Conservation (phyloP, 2,888 invertebrate species). For the Xestia ashworthii region DNA sequence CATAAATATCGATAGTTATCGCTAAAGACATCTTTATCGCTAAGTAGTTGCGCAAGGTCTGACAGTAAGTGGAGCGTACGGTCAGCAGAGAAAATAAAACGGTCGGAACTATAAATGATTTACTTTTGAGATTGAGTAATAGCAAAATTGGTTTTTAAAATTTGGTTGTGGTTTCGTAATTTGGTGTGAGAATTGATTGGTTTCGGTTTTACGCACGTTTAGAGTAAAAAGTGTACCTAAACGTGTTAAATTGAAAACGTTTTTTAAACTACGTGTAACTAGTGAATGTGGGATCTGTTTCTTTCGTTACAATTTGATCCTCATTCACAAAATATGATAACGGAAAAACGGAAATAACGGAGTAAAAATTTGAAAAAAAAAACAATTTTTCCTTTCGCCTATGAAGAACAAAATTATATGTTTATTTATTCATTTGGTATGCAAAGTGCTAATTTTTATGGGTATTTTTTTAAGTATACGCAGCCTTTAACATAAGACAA, state of each 20-base stretch:
- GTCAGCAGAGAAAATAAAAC: conserved; percentile 66
- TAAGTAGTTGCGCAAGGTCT: conserved; percentile 64
- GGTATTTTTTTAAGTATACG: too few relatives aligned
- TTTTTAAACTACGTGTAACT: background rate
- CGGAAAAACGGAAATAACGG: too few relatives aligned
- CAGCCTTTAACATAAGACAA: too few relatives aligned
- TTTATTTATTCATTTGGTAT: too few relatives aligned
- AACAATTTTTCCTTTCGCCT: background rate
- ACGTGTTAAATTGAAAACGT: background rate
- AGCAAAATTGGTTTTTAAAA: conserved; percentile 6
- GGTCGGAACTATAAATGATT: conserved; percentile 10
- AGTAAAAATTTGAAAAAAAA: background rate
- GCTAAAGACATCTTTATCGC: conserved; percentile 64
- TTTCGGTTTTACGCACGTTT: background rate
- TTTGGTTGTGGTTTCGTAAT: conserved; percentile 26
- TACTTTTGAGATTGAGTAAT: conserved; percentile 19
- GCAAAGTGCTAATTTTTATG: too few relatives aligned
- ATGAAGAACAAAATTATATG: background rate
- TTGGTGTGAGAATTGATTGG: conserved; percentile 8
- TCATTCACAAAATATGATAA: background rate
- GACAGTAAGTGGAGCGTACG: conserved; percentile 69
- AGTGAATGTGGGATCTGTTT: background rate
- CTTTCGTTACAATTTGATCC: background rate
- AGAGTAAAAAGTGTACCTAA: background rate
- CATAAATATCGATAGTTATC: conserved; percentile 65